These are phyloP conservation scores for Chrysaora quinquecirrha DNA, from an alignment of 30 jellyfish, hydroid and myxozoan species.

Conservation along the genomic window DNA sequence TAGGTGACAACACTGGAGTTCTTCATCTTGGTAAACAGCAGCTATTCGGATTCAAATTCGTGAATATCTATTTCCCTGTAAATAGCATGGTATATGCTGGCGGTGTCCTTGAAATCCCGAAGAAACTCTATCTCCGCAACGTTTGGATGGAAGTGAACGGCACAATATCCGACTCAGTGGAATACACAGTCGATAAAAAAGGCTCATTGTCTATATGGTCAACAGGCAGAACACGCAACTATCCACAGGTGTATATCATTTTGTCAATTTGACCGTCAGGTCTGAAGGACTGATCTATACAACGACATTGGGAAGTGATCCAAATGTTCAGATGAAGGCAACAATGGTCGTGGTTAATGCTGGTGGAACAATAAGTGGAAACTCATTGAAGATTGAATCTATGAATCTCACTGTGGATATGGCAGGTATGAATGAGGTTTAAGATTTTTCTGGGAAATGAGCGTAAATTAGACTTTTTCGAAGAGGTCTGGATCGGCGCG, in stretches of 20 bases:
- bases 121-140: constrained; percentile 38
- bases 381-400: constrained; percentile 31
- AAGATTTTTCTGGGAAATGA: too few species aligned
- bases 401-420: constrained; percentile 56
- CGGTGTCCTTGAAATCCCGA: constrained; percentile 54
- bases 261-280: constrained; percentile 50
- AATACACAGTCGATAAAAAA: constrained; percentile 40
- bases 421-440: constrained; percentile 39
- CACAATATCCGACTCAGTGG: constrained; percentile 56
- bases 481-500: too few species aligned
- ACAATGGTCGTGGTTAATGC: constrained; percentile 51
- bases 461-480: too few species aligned
- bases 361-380: constrained; percentile 61
- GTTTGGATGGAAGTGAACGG: constrained; percentile 81
- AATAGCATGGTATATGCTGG: constrained; percentile 52
- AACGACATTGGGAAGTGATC: constrained; percentile 3
- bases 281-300: constrained; percentile 48
- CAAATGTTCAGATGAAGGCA: constrained; percentile 17
- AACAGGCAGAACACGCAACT: constrained; percentile 31
- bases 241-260: constrained; percentile 37
- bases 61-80: constrained; percentile 53
- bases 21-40: constrained; percentile 57
- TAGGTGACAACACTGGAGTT: constrained; percentile 65
- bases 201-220: constrained; percentile 66
- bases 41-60: constrained; percentile 39